phyloP scores from a whole-genome alignment of 2,113 vertebrate species.

The Hyperoodon ampullatus region DNA sequence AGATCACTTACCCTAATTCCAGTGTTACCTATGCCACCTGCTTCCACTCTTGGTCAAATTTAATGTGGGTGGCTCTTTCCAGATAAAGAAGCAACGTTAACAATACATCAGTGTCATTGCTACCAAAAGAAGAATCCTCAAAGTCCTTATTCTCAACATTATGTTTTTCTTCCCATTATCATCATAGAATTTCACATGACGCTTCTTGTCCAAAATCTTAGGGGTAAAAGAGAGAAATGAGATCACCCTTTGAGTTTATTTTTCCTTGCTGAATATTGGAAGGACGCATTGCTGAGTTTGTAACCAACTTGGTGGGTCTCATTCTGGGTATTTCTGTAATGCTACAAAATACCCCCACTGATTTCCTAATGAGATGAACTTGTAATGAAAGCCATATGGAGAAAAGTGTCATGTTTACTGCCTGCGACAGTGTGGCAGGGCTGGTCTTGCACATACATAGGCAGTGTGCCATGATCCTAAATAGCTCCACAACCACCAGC shows the following conservation, averaged over 20 bases:
- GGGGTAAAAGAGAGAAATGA: not conserved
- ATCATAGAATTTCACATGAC: conserved; percentile 11
- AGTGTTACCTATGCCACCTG: not conserved
- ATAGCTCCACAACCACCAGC: not conserved
- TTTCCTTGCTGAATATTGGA: conserved; percentile 41
- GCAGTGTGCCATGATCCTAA: not conserved
- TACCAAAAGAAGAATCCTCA: not conserved
- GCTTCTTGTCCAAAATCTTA: not conserved
- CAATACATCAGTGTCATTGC: not conserved
- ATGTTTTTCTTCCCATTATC: conserved; percentile 36
- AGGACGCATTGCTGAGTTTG: conserved; percentile 25
- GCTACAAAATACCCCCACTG: conserved; percentile 42
- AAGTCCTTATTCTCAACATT: not conserved
- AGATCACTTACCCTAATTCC: not conserved
- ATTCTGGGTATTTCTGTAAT: conserved; percentile 39
- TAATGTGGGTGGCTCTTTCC: not conserved
- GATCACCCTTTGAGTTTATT: not conserved
- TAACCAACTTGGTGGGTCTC: conserved; percentile 32
- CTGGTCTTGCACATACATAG: not conserved
- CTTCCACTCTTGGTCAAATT: not conserved
- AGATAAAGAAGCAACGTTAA: not conserved
- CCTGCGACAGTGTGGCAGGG: not conserved
- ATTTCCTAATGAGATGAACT: conserved; percentile 66
- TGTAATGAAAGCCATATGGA: conserved; percentile 56
- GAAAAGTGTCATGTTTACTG: conserved; percentile 22